A percentile compares a stretch with the other conserved stretches of the same genome.
phyloP scores from a whole-genome alignment of 1,140 invertebrate genomes.

The Hermetia illucens region DNA sequence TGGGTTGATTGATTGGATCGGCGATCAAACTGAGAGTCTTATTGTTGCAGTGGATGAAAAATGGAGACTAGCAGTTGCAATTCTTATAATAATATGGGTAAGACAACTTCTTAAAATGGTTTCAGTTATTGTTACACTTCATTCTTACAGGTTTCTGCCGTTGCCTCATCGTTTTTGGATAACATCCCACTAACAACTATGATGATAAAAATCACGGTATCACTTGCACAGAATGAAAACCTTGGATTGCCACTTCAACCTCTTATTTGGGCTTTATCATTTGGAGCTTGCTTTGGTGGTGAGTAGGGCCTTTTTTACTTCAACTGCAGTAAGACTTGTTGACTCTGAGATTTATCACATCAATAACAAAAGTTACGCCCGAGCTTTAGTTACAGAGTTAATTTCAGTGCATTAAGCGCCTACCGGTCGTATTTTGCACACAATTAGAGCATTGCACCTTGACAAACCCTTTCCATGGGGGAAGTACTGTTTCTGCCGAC shows the following conservation, averaged over 20 bases:
- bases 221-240: conserved; percentile 43
- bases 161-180: conserved; percentile 69
- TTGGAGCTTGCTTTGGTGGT: conserved; percentile 71
- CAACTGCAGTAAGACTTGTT: no score
- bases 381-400: no score
- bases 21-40: conserved; percentile 42
- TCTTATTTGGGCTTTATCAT: conserved; percentile 61
- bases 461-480: no score
- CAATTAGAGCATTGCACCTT: no score
- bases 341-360: no score
- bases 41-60: conserved; percentile 41
- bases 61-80: conserved; percentile 46
- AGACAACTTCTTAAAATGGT: no score
- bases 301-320: no score
- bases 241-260: conserved; percentile 54
- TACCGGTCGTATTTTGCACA: no score
- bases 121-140: conserved; percentile 14
- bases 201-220: conserved; percentile 63
- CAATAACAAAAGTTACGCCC: no score
- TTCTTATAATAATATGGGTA: conserved; percentile 53
- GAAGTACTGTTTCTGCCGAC: no score
- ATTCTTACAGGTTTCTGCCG: no score
- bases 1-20: conserved; percentile 52
- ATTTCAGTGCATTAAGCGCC: no score
- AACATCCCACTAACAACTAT: conserved; percentile 77